Evolutionary conservation across 2,888 invertebrate genomes (phyloP).

Genomic region (Tachina fera): DNA sequence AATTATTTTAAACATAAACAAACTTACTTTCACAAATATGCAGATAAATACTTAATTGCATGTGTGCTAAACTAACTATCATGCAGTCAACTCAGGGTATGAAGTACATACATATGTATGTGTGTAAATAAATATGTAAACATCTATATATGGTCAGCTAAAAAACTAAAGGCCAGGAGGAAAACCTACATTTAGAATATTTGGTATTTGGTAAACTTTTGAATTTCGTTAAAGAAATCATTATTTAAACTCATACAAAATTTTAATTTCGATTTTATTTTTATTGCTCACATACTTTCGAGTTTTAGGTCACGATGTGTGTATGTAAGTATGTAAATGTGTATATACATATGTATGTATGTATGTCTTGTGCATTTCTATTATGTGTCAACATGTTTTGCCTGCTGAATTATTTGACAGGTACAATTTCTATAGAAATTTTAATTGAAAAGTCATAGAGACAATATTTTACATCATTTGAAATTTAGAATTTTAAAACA

Average conservation of each 20-base stretch:
- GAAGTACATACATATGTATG: not conserved
- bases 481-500: not conserved
- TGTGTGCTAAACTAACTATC: too few relatives aligned
- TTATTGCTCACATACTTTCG: too few relatives aligned
- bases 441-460: not conserved
- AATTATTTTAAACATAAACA: slow-evolving; percentile 36
- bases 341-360: not conserved
- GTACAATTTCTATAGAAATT: not conserved
- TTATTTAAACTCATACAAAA: too few relatives aligned
- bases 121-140: not conserved
- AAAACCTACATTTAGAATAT: too few relatives aligned
- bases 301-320: not conserved
- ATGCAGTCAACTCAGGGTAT: too few relatives aligned
- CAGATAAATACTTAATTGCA: slow-evolving; percentile 24
- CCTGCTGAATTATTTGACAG: not conserved
- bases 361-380: not conserved
- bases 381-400: not conserved
- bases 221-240: too few relatives aligned
- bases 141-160: not conserved
- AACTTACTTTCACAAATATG: slow-evolving; percentile 27
- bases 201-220: too few relatives aligned
- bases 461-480: not conserved
- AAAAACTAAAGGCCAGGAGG: too few relatives aligned
- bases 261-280: too few relatives aligned
- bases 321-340: not conserved